These are phyloP conservation scores for Sycobia sp. DNA, from an alignment of 1,140 invertebrate species.

Conservation along the genomic window DNA sequence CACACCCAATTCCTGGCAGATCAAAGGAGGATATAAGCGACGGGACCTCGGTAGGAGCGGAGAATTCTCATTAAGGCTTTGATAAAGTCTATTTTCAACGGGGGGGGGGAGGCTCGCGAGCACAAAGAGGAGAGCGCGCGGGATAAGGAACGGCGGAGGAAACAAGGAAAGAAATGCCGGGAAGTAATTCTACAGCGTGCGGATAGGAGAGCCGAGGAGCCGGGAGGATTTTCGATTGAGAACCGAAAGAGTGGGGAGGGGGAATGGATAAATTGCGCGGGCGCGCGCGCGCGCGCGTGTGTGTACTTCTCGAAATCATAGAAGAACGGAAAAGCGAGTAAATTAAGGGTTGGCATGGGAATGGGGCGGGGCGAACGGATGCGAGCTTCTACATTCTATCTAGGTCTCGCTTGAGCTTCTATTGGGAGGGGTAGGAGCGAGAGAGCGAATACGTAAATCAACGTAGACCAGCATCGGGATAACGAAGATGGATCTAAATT, in stretches of 20 bases:
- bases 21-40: constrained; percentile 18
- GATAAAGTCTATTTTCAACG: constrained; percentile 19
- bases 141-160: constrained; percentile 8
- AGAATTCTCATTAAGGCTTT: constrained; percentile 29
- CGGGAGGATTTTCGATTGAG: constrained; percentile 11
- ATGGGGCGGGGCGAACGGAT: too few relatives aligned
- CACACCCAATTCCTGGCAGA: too few relatives aligned
- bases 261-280: not conserved
- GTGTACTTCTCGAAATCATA: too few relatives aligned
- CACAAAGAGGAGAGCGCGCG: constrained; percentile 19
- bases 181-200: not conserved
- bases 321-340: too few relatives aligned
- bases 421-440: too few relatives aligned
- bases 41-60: constrained; percentile 1
- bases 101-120: constrained; percentile 26
- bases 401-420: too few relatives aligned
- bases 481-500: too few relatives aligned
- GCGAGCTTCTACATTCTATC: too few relatives aligned
- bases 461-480: too few relatives aligned
- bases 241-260: too few relatives aligned
- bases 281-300: not conserved
- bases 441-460: too few relatives aligned
- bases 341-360: too few relatives aligned
- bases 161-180: not conserved
- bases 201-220: not conserved